Evolutionary conservation across 1,140 invertebrate genomes (phyloP).

Genomic region (Hyles vespertilio): DNA sequence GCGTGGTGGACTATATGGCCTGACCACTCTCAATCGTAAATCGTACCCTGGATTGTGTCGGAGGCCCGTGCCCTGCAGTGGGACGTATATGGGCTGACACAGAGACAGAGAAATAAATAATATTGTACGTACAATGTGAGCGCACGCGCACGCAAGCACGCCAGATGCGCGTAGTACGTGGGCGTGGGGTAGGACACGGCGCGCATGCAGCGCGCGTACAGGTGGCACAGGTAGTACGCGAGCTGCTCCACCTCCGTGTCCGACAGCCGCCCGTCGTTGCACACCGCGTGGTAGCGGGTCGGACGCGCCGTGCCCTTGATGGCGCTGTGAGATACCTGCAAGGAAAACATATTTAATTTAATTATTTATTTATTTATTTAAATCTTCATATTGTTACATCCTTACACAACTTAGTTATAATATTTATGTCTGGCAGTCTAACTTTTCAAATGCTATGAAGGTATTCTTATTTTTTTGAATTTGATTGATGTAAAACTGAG

Average conservation of each 20-base stretch:
- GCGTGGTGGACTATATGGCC: no score
- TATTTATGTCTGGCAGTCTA: no score
- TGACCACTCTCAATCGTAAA: no score
- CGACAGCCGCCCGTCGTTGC: constrained; percentile 85
- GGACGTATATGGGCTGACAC: no score
- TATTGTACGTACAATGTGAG: constrained; percentile 75
- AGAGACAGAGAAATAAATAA: neutral
- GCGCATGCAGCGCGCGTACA: constrained; percentile 91
- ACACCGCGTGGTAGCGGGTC: constrained; percentile 91
- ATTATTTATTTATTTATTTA: no score
- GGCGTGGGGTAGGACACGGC: constrained; percentile 95
- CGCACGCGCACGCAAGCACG: constrained; percentile 85
- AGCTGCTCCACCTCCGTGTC: constrained; percentile 89
- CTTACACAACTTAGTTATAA: no score
- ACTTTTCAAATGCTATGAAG: no score
- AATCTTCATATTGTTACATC: no score
- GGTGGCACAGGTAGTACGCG: constrained; percentile 91
- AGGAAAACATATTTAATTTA: neutral
- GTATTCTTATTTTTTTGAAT: no score
- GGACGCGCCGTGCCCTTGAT: constrained; percentile 91
- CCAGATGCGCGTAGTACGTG: constrained; percentile 95
- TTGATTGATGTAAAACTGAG: no score
- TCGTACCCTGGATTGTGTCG: no score
- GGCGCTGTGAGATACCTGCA: constrained; percentile 78
- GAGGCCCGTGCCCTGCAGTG: no score